phyloP scores from a whole-genome alignment of 2,888 invertebrate genomes.

The Spicauda simplicius region DNA sequence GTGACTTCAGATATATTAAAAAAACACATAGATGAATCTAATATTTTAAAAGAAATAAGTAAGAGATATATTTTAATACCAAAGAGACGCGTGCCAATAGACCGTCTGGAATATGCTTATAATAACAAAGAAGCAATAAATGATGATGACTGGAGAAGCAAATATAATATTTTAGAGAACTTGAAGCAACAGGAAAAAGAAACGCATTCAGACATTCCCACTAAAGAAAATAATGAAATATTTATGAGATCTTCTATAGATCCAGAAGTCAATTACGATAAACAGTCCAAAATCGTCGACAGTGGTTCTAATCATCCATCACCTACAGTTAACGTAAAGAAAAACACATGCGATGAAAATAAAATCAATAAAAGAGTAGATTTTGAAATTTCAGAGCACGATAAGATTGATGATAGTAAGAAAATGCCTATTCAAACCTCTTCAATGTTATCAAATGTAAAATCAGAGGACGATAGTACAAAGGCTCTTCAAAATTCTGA shows the following conservation, averaged over 20 bases:
- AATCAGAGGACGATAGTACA: not conserved
- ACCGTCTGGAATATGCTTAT: constrained; percentile 42
- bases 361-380: too few relatives aligned
- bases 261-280: not conserved
- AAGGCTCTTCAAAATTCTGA: not conserved
- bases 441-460: not conserved
- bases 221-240: not conserved
- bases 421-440: too few relatives aligned
- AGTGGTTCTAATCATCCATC: not conserved
- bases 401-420: too few relatives aligned
- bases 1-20: constrained; percentile 22
- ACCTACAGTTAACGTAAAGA: not conserved
- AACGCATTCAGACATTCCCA: constrained; percentile 25
- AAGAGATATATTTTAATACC: constrained; percentile 77
- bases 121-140: constrained; percentile 43
- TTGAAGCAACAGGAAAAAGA: constrained; percentile 64
- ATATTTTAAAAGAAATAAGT: constrained; percentile 66
- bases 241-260: not conserved
- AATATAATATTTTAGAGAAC: constrained; percentile 73
- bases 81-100: constrained; percentile 40
- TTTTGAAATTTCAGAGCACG: too few relatives aligned
- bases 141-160: constrained; percentile 71
- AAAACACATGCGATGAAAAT: not conserved
- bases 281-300: not conserved
- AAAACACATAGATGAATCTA: constrained; percentile 51